Evolutionary conservation across 1,140 invertebrate genomes (phyloP), one percentile per base, ranked within the genome.

Genomic region (Capitella teleta): DNA sequence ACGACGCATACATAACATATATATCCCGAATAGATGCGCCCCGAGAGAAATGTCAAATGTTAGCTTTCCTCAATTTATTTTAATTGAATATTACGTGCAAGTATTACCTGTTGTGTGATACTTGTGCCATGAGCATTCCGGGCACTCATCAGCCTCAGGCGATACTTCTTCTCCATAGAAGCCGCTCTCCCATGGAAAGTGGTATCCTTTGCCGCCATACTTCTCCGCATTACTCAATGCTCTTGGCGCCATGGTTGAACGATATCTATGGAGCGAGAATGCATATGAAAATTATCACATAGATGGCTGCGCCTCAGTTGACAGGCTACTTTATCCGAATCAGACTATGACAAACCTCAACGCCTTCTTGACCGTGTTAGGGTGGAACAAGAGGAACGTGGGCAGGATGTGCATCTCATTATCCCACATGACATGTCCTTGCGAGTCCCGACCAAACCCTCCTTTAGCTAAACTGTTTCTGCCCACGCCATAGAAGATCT

Each of bases 391-490:
- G 16, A 53, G 23, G 38, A 53, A 26, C 1, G 52, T 47, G 10
- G 52, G 52, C 16, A 53, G 16, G 25, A 53, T 50, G 47, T 53
- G 49, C 8, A 53, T 26, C 47, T 53, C 52, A 32, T 49, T 53
- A 28, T 53, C 52, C 52, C 52, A 53, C 36, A 53, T 42, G 8
- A 53, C 30, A 25, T 53, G 52, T 32, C 52, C 52, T 12, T 49
- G 52, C 28, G 48, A 53, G 37, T 53, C 52, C 21, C 38, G 45
- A 18, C 45, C 45, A 1, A 30, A 14, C 19, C 28, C 32, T 14
- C 52, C 52, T 18, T 49, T 48, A 12, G 41, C 52, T 14, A 53
- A 30, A 16, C 32, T 40, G 21, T 12, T 30, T 5, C 52, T 16
- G 6, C 46, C 47, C 16, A 37, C 34, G 1, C 46, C 52, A 25